phyloP scores from a whole-genome alignment of 1,140 invertebrate genomes.

The Meloidogyne floridensis region DNA sequence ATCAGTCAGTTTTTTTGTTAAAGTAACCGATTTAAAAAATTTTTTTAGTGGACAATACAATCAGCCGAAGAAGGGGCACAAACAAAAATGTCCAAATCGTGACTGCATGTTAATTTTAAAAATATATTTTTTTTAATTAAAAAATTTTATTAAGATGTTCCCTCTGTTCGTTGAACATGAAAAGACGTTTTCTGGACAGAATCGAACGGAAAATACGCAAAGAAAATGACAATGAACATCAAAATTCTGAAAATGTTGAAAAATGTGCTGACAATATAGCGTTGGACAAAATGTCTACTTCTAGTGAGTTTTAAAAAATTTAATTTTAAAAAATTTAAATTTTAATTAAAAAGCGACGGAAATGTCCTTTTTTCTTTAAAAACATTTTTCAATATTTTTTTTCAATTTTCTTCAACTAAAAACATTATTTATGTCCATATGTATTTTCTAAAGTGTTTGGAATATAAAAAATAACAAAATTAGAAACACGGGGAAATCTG shows the following conservation, averaged over 20 bases:
- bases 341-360: neutral
- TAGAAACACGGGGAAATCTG: neutral
- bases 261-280: neutral
- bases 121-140: neutral
- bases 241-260: neutral
- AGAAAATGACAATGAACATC: neutral
- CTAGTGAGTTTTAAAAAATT: neutral
- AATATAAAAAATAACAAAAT: neutral
- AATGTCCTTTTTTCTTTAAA: neutral
- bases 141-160: conserved; percentile 43
- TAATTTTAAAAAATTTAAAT: neutral
- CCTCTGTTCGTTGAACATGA: conserved; percentile 54
- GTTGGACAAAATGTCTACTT: neutral
- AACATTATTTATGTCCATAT: conserved; percentile 9
- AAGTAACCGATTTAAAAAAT: neutral
- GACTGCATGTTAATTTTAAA: conserved; percentile 49
- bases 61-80: conserved; percentile 63
- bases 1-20: conserved; percentile 43
- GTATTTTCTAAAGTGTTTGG: neutral
- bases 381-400: neutral
- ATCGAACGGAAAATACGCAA: conserved; percentile 49
- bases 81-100: conserved; percentile 59
- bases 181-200: conserved; percentile 53
- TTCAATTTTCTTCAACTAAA: neutral
- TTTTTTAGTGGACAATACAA: conserved; percentile 50